A percentile compares a stretch with the other conserved stretches of the same genome.
Evolutionary conservation across 2,888 invertebrate genomes (phyloP).

Genomic region (Pristionchus entomophagus): DNA sequence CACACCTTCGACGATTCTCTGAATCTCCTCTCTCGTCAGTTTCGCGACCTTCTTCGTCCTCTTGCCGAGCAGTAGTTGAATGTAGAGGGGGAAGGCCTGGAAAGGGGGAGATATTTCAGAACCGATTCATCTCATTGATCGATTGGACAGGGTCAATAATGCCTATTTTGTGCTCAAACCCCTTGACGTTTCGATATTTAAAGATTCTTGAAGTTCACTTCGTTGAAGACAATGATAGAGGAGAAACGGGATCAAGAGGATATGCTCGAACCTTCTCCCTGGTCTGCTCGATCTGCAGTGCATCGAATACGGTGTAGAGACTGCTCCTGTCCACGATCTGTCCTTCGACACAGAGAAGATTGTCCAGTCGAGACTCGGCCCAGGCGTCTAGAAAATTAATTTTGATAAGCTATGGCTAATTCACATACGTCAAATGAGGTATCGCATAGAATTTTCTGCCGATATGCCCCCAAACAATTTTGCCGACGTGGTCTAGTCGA

Average conservation of each 20-base stretch:
- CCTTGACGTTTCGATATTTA: not conserved
- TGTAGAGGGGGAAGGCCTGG: slow-evolving; percentile 54
- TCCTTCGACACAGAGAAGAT: slow-evolving; percentile 30
- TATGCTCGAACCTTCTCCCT: slow-evolving; percentile 36
- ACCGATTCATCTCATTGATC: not conserved
- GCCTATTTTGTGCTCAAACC: too few species aligned
- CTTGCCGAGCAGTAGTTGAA: slow-evolving; percentile 47
- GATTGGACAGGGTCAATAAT: too few species aligned
- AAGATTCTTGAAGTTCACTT: too few species aligned
- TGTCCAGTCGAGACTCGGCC: slow-evolving; percentile 53
- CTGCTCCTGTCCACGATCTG: not conserved
- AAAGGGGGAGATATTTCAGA: slow-evolving; percentile 49
- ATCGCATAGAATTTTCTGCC: too few species aligned
- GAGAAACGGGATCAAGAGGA: not conserved
- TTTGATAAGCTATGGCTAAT: not conserved
- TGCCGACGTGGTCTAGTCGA: too few species aligned
- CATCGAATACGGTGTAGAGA: slow-evolving; percentile 47
- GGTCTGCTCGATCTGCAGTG: slow-evolving; percentile 50
- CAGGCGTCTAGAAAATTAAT: slow-evolving; percentile 16
- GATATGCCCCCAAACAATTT: too few species aligned
- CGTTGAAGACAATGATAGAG: not conserved
- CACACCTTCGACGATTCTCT: slow-evolving; percentile 55
- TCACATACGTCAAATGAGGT: too few species aligned
- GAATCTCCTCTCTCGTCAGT: slow-evolving; percentile 56
- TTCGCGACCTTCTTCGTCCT: slow-evolving; percentile 46